Evolutionary conservation across 2,113 vertebrate species (phyloP), one percentile per base, ranked within the genome.

Genomic region (Turnix velox): DNA sequence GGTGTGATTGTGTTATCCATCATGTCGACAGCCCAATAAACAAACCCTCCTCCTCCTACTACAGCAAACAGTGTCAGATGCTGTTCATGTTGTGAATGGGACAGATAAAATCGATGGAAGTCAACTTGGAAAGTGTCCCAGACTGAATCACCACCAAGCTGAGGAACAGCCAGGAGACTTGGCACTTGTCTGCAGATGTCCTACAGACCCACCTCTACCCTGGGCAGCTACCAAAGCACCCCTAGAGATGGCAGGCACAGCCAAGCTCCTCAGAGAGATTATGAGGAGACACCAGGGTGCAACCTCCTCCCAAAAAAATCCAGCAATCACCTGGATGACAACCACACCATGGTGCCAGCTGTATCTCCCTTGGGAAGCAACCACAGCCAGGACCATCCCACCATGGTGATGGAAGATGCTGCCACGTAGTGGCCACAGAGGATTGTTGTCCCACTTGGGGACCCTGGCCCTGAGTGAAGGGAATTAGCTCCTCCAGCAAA

Each of bases 241-340:
- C 35, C 80, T 59, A 31, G 30, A 1, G 0, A 67, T 5, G 4
- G 30, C 12, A 1, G 1, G 35, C 1, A 24, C 1, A 2, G 15
- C 3, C 8, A 14, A 73, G 10, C 20, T 18, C 35, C 45, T 8
- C 0, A 1, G 30, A 27, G 61, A 49, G 8, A 18, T 40, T 5
- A 6, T 6, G 18, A 30, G 43, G 39, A 42, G 42, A 33, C 58
- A 15, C 13, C 0, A 0, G 22, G 19, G 10, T 46, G 30, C 25
- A 83, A 22, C n/a, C 31, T 65, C 40, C 12, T 43, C 45, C 69
- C 17, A 2, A 9, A 35, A 13, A 4, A 48, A n/a, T 23, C 42
- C 49, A 73, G 20, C 20, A 14, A 3, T 12, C 54, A 45, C 25
- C 31, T n/a, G 15, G 62, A 62, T 63, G 31, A 25, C 23, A 86